These are phyloP conservation scores for Mimas tiliae DNA, from an alignment of 2,888 invertebrate genomes.

Conservation along the genomic window DNA sequence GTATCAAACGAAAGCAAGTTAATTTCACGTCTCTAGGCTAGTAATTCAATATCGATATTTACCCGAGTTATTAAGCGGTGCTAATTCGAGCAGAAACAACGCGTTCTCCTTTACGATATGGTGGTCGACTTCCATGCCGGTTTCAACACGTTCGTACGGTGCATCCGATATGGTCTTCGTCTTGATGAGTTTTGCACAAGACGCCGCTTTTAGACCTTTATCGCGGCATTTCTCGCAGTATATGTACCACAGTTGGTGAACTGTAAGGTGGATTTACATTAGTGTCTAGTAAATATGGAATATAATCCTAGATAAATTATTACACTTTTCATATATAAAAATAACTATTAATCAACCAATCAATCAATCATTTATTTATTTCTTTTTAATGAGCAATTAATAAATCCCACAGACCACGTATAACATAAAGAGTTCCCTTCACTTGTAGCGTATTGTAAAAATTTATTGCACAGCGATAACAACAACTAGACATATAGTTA, in stretches of 20 bases:
- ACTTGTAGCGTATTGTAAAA: too few relatives aligned
- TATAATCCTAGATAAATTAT: background rate
- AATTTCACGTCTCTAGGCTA: too few relatives aligned
- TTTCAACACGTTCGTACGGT: slow-evolving; percentile 44
- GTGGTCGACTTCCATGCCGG: slow-evolving; percentile 71
- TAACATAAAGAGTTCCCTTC: too few relatives aligned
- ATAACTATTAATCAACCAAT: too few relatives aligned
- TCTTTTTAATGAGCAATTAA: too few relatives aligned
- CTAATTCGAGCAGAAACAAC: slow-evolving; percentile 95
- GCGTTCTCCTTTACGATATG: slow-evolving; percentile 96
- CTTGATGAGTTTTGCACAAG: slow-evolving; percentile 66
- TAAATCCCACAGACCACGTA: too few relatives aligned
- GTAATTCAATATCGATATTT: slow-evolving; percentile 24
- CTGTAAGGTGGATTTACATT: slow-evolving; percentile 47
- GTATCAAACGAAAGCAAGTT: background rate
- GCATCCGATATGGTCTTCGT: slow-evolving; percentile 54
- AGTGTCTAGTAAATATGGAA: background rate
- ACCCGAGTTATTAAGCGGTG: slow-evolving; percentile 87
- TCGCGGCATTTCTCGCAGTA: slow-evolving; percentile 96
- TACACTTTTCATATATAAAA: background rate
- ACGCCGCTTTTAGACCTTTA: slow-evolving; percentile 81
- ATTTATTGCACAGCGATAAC: too few relatives aligned
- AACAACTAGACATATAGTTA: too few relatives aligned
- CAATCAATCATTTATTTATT: too few relatives aligned
- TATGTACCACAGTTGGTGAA: slow-evolving; percentile 93